phyloP scores from a whole-genome alignment of 2,113 vertebrate species.

The Ptyas mucosa region DNA sequence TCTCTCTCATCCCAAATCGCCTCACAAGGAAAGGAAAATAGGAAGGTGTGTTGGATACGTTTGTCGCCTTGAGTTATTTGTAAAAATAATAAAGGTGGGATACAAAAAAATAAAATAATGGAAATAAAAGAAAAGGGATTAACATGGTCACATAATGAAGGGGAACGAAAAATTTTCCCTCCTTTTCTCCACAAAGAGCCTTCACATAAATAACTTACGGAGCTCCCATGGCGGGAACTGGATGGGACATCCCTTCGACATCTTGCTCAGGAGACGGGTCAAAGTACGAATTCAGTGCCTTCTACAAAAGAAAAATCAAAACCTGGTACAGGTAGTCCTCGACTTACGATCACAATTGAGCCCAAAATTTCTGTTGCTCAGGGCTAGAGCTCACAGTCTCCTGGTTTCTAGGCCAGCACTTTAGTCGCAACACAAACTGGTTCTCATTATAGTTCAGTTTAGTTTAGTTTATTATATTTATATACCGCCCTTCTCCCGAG shows the following conservation, averaged over 20 bases:
- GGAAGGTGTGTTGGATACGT: not conserved
- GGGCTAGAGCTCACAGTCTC: too few relatives aligned
- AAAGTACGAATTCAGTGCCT: slow-evolving; percentile 71
- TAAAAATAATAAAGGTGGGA: not conserved
- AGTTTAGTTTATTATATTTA: too few relatives aligned
- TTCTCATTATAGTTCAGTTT: too few relatives aligned
- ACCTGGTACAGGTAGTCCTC: not conserved
- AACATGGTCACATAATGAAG: not conserved
- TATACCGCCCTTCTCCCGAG: too few relatives aligned
- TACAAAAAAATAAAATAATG: not conserved
- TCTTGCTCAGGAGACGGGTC: slow-evolving; percentile 38
- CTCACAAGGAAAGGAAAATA: not conserved
- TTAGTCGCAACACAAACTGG: too few relatives aligned
- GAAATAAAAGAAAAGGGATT: not conserved
- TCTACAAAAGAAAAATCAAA: slow-evolving; percentile 58
- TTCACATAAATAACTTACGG: slow-evolving; percentile 51
- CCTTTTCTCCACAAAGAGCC: not conserved
- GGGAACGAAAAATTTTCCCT: not conserved
- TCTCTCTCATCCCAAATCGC: not conserved
- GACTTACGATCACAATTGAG: not conserved
- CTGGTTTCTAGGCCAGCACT: too few relatives aligned
- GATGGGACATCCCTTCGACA: not conserved
- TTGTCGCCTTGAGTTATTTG: not conserved
- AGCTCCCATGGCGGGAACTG: rapidly evolving
- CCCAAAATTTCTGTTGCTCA: not conserved